phyloP scores from a whole-genome alignment of 2,797 vertebrate species.

The Austrolebias charrua region DNA sequence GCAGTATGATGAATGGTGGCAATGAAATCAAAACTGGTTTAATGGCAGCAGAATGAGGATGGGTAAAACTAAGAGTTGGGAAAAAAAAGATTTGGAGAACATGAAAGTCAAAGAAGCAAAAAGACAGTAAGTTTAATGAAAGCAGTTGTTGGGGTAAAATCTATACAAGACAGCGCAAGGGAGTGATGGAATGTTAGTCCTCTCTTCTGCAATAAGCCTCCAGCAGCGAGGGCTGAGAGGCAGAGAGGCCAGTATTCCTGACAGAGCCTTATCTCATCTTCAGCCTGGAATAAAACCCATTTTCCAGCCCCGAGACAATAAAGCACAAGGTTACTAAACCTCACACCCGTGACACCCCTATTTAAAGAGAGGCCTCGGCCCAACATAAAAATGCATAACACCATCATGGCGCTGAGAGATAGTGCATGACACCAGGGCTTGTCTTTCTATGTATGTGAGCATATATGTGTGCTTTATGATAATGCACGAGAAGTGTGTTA shows the following conservation, averaged over 20 bases:
- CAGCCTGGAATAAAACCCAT: slow-evolving; percentile 79
- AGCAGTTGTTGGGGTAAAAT: slow-evolving; percentile 54
- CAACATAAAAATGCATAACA: slow-evolving; percentile 76
- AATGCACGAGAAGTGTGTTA: slow-evolving; percentile 32
- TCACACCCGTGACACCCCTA: slow-evolving; percentile 73
- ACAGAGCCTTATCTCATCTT: slow-evolving; percentile 81
- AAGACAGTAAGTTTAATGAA: slow-evolving; percentile 53
- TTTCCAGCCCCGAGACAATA: slow-evolving; percentile 79
- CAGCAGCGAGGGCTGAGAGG: slow-evolving; percentile 66
- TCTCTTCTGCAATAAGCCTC: slow-evolving; percentile 73
- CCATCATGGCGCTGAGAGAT: slow-evolving; percentile 40
- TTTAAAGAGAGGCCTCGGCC: slow-evolving; percentile 70
- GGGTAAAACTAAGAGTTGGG: slow-evolving; percentile 48
- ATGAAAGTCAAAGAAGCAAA: slow-evolving; percentile 57
- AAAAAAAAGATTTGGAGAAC: slow-evolving; percentile 39
- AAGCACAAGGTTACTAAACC: slow-evolving; percentile 78
- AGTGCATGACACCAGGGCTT: slow-evolving; percentile 45
- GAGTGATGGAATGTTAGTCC: slow-evolving; percentile 64
- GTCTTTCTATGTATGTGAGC: slow-evolving; percentile 12
- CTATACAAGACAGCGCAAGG: slow-evolving; percentile 54
- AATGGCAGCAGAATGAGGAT: slow-evolving; percentile 65
- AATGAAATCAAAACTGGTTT: slow-evolving; percentile 64
- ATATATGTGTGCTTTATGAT: slow-evolving; percentile 44
- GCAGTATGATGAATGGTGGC: slow-evolving; percentile 60
- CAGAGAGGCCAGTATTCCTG: slow-evolving; percentile 71